Conservation (phyloP, 2,888 invertebrate genomes). For the Xanthorhoe spadicearia region DNA sequence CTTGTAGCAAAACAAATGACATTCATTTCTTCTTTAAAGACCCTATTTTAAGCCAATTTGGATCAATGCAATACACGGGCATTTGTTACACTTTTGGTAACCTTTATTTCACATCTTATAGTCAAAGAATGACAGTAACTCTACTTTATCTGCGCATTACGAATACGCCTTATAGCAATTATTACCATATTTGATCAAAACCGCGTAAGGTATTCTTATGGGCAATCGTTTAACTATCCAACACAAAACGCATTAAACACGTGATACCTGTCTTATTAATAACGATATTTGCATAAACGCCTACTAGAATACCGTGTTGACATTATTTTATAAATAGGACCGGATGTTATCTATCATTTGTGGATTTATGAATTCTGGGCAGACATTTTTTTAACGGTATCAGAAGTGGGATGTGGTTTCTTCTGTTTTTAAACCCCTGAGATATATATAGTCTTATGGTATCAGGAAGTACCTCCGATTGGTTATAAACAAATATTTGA, state of each 20-base stretch:
- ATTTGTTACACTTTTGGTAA: too few relatives aligned
- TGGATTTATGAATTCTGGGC: slow-evolving; percentile 8
- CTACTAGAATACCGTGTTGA: slow-evolving; percentile 12
- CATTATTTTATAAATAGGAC: slow-evolving; percentile 16
- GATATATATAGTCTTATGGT: too few relatives aligned
- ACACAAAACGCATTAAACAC: slow-evolving; percentile 10
- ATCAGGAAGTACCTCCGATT: too few relatives aligned
- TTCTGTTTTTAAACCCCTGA: too few relatives aligned
- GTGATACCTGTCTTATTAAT: slow-evolving; percentile 20
- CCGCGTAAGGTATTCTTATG: slow-evolving; percentile 30
- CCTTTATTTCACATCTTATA: too few relatives aligned
- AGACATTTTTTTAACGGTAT: slow-evolving; percentile 1
- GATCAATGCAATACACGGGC: too few relatives aligned
- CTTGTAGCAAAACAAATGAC: too few relatives aligned
- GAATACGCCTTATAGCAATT: slow-evolving; percentile 27
- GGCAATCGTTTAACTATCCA: slow-evolving; percentile 26
- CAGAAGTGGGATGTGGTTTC: slow-evolving; percentile 6
- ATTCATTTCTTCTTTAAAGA: too few relatives aligned
- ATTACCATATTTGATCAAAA: slow-evolving; percentile 38
- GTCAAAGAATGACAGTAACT: slow-evolving; percentile 5
- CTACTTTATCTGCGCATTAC: slow-evolving; percentile 1
- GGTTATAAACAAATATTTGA: too few relatives aligned
- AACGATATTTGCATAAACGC: slow-evolving; percentile 31
- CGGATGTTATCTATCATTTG: slow-evolving; percentile 26
- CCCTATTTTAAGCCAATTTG: too few relatives aligned